Base-by-base conservation (phyloP, 2,888 invertebrate genomes). In the Taenaris catops region DNA sequence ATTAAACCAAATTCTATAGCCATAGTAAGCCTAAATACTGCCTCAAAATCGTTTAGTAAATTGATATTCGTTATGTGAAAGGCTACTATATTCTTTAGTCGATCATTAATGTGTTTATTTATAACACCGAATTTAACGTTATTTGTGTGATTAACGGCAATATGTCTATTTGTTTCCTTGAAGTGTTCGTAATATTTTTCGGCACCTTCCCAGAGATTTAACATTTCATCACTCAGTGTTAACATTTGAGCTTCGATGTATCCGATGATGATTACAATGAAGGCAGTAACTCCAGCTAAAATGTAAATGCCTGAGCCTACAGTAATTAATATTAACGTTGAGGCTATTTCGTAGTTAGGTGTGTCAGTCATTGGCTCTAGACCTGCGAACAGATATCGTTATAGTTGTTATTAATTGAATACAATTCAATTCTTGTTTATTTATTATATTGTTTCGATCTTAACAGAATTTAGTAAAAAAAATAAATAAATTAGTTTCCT, bases 161-260 rank as follows among this genome's bases (percentile, higher is more conserved):
- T 20, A 21, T 17, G 19, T 23, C 12, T 14, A 27, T 4, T 18
- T 3, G 10, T 29, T 32, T 18, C 11, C 18, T 24, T 16, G 2
- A 10, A 8, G 7, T 33, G 32, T 23, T 36, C 16, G 24, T 45
- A 48, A 29, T 44, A 4, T 6, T 37, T 10, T 9, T 48, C 23
- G 2, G 65, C 66, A 17, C 71, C 71, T 5, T 51, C 36, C 66
- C 68, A 72, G 1, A 75, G 18, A 10, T 49, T 35, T 1, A 35
- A 16, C 3, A 75, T 29, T 51, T 75, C 73, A 38, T 68, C 46
- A 20, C 63, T 63, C 1, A 73, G 44, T 1, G 71, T 56, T 0
- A 63, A 29, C 51, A 73, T 63, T 37, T 73, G 70, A 0, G 71
- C 64, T 47, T 75, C 73, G 0, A 55, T 61, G 36, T 71, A 73